Evolutionary conservation across 1,140 invertebrate species (phyloP).

Genomic region (Lutraria rhynchaena): DNA sequence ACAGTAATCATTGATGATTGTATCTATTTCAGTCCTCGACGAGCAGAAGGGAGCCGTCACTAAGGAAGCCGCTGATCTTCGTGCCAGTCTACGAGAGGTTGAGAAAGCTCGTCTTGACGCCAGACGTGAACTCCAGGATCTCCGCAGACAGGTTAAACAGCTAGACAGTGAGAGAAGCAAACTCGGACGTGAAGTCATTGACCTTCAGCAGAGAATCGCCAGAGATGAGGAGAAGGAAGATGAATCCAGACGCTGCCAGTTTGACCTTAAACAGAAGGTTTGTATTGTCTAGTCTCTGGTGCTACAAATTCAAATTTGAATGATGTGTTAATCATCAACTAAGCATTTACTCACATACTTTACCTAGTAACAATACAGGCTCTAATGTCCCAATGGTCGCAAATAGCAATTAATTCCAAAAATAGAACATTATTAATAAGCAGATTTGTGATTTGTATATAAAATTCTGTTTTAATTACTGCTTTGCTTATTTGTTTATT

Average conservation of each 20-base stretch:
- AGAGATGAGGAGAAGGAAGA: slow-evolving; percentile 90
- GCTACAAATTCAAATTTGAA: no score
- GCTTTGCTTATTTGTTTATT: neutral
- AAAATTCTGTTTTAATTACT: no score
- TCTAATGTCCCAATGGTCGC: no score
- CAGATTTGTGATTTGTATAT: no score
- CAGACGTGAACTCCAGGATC: slow-evolving; percentile 81
- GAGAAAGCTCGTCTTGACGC: slow-evolving; percentile 86
- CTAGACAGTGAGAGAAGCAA: slow-evolving; percentile 81
- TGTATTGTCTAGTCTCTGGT: no score
- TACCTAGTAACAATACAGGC: no score
- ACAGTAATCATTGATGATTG: neutral
- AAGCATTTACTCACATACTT: no score
- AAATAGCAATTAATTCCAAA: no score
- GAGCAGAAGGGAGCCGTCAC: slow-evolving; percentile 89
- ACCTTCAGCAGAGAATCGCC: slow-evolving; percentile 89
- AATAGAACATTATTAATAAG: no score
- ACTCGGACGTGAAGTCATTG: slow-evolving; percentile 87
- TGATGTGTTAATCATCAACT: no score
- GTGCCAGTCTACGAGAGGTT: slow-evolving; percentile 89
- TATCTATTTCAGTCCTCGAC: slow-evolving; percentile 86
- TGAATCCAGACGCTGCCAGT: slow-evolving; percentile 84
- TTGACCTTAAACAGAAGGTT: slow-evolving; percentile 82
- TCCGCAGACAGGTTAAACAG: slow-evolving; percentile 81
- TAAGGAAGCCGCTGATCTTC: slow-evolving; percentile 86